Base-by-base conservation (phyloP, 2,113 vertebrate species). In the Rhinichthys klamathensis region DNA sequence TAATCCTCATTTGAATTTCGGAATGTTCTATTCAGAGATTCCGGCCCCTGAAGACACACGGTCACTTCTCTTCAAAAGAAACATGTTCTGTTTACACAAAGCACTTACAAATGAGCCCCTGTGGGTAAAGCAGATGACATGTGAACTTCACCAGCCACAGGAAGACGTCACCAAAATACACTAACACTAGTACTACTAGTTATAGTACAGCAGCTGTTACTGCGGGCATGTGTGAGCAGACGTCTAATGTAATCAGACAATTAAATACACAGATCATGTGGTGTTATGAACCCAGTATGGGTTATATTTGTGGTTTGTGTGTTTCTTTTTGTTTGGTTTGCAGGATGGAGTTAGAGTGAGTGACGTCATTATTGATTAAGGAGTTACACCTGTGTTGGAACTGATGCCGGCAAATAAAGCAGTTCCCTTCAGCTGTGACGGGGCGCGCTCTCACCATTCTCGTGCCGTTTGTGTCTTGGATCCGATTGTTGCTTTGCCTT, bases 61-160 rank as follows among this genome's bases (percentile, higher is more conserved):
- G 21, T 84, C 85, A 87, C 87, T 90, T 4, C 80, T 69, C 54
- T 81, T 51, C 60, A 63, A 23, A 7, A 67, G 54, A 44, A 83
- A 51, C 85, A 83, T 73, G 88, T 89, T 80, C 86, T 91, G 91
- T 93, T 91, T 91, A 90, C 89, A 92, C 86, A 90, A 82, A 84
- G 74, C 30, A 87, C 92, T 90, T 82, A 89, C 91, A 92, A 93
- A 93, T 90, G 51, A 93, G 90, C 90, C 90, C 93, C 92, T 61
- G 21, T 87, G 93, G 89, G 88, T 84, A 79, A 89, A 92, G 89
- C 61, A 3, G 54, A 85, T 75, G 23, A 67, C 58, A 86, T 56
- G 56, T 78, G 84, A 89, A 87, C 89, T 90, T 83, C 73, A 60
- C 60, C 46, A 83, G 89, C 81, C 79, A 70, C 60, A n/a, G 49